Evolutionary conservation across 2,888 invertebrate genomes (phyloP), one percentile per base, ranked within the genome.

Genomic region (Hypena proboscidalis): DNA sequence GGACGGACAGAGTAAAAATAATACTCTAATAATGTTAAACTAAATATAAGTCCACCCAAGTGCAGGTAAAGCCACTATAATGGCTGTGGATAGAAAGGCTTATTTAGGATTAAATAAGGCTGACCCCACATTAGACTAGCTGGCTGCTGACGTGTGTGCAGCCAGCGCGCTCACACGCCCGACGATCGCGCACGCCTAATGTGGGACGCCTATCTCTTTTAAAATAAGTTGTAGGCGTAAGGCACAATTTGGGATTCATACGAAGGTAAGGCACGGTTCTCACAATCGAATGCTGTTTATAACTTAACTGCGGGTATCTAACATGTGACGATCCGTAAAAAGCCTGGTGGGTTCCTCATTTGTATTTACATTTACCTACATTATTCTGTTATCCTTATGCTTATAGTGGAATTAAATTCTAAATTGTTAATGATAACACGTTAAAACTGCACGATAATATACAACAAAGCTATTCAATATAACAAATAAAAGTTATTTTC

Each of bases 321-420:
- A 56, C 63, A 59, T 52, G 67, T 74, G 61, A 69, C 66, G 66
- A 67, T 71, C 55, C 30, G 58, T 66, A 67, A 59, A 49, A 68
- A 74, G 70, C 72, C 67, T 81, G 83, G 83, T 83, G 83, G 83
- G 83, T 76, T 74, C 54, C 62, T 63, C 57, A 60, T 39, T 68
- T 75, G 67, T 80, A 82, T 82, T 75, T 83, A 83, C 80, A 81
- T 20, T 53, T 57, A 46, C 23, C 23, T 52, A 55, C 14, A 46
- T 41, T 46, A 55, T 25, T 30, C 32, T 4, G 10, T 14, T 33
- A 30, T 11, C 8, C 37, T 43, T 36, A 46, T n/a, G 35, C 14
- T 43, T 53, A 57, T 8, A 45, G 7, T 41, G 47, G 36, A 54
- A 59, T 52, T 53, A 43, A 55, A 53, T 49, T 53, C 43, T 55